Conservation (phyloP, 1,140 invertebrate species). For the Anastrepha obliqua region DNA sequence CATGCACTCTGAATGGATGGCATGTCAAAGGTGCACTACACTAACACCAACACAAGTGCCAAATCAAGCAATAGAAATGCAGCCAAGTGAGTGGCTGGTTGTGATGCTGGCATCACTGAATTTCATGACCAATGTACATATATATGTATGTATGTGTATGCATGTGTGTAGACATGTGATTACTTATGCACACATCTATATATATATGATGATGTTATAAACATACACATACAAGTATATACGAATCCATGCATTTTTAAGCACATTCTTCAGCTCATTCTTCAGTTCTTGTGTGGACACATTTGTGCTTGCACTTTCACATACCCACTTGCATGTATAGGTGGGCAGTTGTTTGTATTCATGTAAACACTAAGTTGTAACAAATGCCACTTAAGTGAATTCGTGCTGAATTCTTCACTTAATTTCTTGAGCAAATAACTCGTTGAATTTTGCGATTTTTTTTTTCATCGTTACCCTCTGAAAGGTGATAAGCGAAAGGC, state of each 20-base stretch:
- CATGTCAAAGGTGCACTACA: slow-evolving; percentile 14
- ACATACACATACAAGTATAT: no score
- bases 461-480: no score
- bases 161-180: not conserved
- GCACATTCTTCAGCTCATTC: no score
- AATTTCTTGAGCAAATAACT: slow-evolving; percentile 26
- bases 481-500: not conserved
- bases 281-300: no score
- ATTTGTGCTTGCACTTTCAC: no score
- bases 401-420: slow-evolving; percentile 30
- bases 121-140: not conserved
- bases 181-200: not conserved
- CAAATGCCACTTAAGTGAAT: slow-evolving; percentile 44
- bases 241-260: no score
- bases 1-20: not conserved
- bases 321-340: no score
- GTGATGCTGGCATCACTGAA: no score
- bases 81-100: not conserved
- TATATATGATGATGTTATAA: no score
- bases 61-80: slow-evolving; percentile 20
- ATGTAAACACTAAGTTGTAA: slow-evolving; percentile 1
- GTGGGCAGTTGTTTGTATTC: not conserved
- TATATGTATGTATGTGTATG: not conserved
- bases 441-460: not conserved
- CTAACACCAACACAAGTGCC: not conserved